Conservation (phyloP, 35 echinoderm and acorn worm genomes). For the Antedon bifida region DNA sequence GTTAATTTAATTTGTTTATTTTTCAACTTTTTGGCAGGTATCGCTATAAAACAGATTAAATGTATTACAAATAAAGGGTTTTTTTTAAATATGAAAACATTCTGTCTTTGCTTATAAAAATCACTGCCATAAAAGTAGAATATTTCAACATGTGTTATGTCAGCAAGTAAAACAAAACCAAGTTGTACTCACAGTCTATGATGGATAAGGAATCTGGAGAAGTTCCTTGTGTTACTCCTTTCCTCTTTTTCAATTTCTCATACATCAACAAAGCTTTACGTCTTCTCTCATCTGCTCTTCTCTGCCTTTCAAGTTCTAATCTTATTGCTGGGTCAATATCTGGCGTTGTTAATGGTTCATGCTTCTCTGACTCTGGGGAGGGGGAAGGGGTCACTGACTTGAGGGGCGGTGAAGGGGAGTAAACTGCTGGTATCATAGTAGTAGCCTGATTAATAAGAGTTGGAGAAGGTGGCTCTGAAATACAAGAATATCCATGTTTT, state of each 20-base stretch:
- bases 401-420: not conserved
- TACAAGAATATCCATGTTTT: no score
- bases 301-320: constrained; percentile 41
- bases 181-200: constrained; percentile 41
- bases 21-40: no score
- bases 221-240: not conserved
- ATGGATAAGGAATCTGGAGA: not conserved
- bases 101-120: no score
- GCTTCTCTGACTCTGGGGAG: constrained; percentile 6
- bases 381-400: constrained; percentile 4
- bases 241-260: constrained; percentile 50
- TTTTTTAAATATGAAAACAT: no score
- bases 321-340: constrained; percentile 42
- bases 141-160: no score
- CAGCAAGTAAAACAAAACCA: no score
- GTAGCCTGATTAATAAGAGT: not conserved
- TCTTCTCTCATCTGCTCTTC: constrained; percentile 51
- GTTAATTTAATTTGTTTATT: no score
- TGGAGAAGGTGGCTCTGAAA: constrained; percentile 4
- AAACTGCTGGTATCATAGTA: not conserved
- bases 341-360: constrained; percentile 10
- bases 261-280: constrained; percentile 51
- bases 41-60: no score
- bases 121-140: no score
- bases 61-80: no score